Evolutionary conservation across 2,113 vertebrate genomes (phyloP).

Genomic region (Todiramphus chloris): DNA sequence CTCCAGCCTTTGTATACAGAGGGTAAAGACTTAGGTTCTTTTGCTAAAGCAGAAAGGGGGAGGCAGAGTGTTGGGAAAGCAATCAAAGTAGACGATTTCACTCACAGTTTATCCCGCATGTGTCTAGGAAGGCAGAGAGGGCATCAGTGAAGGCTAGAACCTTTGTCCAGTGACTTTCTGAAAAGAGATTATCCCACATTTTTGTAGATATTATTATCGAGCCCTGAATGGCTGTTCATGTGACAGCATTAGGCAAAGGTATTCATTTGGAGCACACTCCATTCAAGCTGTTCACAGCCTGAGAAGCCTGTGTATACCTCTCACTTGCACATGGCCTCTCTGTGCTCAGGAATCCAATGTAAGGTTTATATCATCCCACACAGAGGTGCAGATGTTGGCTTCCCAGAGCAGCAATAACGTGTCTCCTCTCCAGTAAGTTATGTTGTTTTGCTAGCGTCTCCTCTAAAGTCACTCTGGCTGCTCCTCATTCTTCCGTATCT

Average conservation of each 20-base stretch:
- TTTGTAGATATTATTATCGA: not conserved
- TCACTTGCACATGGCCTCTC: constrained; percentile 40
- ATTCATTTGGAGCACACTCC: not conserved
- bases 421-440: constrained; percentile 60
- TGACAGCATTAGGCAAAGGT: not conserved
- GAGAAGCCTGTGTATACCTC: not conserved
- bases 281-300: not conserved
- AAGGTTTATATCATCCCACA: constrained; percentile 66
- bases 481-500: constrained; percentile 28
- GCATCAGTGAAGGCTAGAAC: not conserved
- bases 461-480: constrained; percentile 49
- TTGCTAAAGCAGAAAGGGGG: not conserved
- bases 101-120: not conserved
- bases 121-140: not conserved
- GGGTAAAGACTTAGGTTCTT: rapidly evolving
- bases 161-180: not conserved
- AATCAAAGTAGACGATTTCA: not conserved
- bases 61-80: not conserved
- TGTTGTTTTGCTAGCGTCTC: constrained; percentile 48
- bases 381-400: constrained; percentile 63
- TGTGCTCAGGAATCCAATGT: constrained; percentile 54
- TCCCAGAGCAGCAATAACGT: constrained; percentile 61
- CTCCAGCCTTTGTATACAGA: not conserved
- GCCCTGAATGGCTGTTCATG: not conserved
- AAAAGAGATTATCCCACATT: not conserved